Evolutionary conservation across 2,113 vertebrate species (phyloP).

Genomic region (Daubentonia madagascariensis): DNA sequence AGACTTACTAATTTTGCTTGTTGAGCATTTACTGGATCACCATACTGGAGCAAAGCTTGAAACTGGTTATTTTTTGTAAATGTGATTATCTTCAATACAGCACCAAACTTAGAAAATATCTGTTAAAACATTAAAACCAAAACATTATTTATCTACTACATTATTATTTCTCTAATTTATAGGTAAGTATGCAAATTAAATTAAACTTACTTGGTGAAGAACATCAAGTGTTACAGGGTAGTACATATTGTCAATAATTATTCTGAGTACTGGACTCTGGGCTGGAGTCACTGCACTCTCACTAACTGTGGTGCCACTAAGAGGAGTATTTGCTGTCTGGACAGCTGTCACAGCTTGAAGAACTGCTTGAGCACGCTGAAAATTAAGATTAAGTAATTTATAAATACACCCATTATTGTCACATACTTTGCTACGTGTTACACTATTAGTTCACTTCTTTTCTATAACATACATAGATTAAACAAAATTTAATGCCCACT

Average conservation of each 20-base stretch:
- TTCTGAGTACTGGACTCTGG: conserved; percentile 96
- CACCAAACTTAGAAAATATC: conserved; percentile 99
- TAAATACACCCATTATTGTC: not conserved
- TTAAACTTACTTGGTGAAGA: conserved; percentile 93
- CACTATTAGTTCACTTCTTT: not conserved
- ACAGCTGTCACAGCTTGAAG: conserved; percentile 93
- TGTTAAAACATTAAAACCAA: conserved; percentile 78
- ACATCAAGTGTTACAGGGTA: conserved; percentile 98
- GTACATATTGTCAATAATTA: conserved; percentile 99
- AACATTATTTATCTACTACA: not conserved
- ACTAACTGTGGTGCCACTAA: conserved; percentile 90
- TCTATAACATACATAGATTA: not conserved
- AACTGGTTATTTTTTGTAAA: conserved; percentile 99
- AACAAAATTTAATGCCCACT: not conserved
- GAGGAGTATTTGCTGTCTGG: conserved; percentile 91
- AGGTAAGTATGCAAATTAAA: conserved; percentile 22
- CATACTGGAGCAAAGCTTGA: conserved; percentile 97
- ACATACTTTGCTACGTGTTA: not conserved
- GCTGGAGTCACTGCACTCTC: conserved; percentile 92
- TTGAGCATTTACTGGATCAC: conserved; percentile 94
- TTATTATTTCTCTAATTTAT: not conserved
- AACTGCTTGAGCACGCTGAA: conserved; percentile 92
- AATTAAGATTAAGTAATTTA: not conserved
- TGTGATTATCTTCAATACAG: conserved; percentile 99
- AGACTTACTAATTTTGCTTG: conserved; percentile 96